A percentile compares a stretch with the other conserved stretches of the same genome.
phyloP scores from a whole-genome alignment of 2,888 invertebrate species.

The Eulithis testata region DNA sequence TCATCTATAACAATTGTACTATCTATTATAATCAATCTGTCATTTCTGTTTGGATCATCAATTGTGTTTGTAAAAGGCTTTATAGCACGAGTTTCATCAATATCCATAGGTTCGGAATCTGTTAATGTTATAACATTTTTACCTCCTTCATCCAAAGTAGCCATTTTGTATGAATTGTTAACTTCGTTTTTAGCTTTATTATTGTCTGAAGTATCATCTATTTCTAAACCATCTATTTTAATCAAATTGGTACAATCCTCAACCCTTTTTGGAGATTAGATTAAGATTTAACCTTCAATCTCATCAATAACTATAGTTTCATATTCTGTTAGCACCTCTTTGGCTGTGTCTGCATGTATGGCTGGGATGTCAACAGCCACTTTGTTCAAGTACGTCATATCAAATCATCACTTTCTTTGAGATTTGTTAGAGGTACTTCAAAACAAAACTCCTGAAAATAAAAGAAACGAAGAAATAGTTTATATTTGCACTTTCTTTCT shows the following conservation, averaged over 20 bases:
- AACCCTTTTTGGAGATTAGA: neutral
- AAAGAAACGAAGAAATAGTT: neutral
- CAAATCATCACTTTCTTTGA: neutral
- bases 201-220: neutral
- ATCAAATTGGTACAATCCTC: neutral
- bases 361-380: neutral
- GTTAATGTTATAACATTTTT: neutral
- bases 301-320: conserved; percentile 1
- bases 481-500: too few relatives aligned
- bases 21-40: too few relatives aligned
- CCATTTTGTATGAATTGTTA: neutral
- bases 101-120: neutral
- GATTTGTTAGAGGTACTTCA: conserved; percentile 23
- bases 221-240: neutral
- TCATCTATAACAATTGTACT: neutral
- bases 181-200: neutral
- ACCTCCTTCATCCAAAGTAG: too few relatives aligned
- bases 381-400: neutral
- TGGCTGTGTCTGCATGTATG: neutral
- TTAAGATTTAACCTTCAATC: neutral
- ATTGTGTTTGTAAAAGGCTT: neutral
- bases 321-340: neutral
- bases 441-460: conserved; percentile 21
- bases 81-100: neutral
- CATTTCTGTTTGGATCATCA: neutral